Evolutionary conservation across 1,140 invertebrate species (phyloP).

Genomic region (Epicauta chinensis): DNA sequence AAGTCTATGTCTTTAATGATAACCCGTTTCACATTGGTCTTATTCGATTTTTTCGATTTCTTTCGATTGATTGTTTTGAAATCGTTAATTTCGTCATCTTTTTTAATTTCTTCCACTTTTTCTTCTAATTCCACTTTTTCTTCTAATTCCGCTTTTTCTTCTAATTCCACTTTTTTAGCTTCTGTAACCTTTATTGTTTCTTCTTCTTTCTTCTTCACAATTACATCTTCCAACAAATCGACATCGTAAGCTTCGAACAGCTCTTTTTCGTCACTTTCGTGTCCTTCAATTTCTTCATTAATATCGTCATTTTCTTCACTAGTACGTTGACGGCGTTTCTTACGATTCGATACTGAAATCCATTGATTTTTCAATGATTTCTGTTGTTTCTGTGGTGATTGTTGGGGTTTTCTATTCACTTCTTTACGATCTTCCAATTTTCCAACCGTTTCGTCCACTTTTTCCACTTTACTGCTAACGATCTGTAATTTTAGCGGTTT

Average conservation of each 20-base stretch:
- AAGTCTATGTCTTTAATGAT: slow-evolving; percentile 32
- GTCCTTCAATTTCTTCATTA: slow-evolving; percentile 8
- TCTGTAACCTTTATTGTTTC: too few relatives aligned
- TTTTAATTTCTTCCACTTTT: neutral
- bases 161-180: too few relatives aligned
- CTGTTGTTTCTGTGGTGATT: neutral
- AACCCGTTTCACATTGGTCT: slow-evolving; percentile 25
- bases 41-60: too few relatives aligned
- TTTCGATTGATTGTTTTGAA: too few relatives aligned
- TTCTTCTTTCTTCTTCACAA: neutral
- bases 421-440: neutral
- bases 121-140: neutral
- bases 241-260: slow-evolving; percentile 32
- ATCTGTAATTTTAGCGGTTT: too few relatives aligned
- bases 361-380: slow-evolving; percentile 30
- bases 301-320: slow-evolving; percentile 20
- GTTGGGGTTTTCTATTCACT: slow-evolving; percentile 5
- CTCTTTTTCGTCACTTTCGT: slow-evolving; percentile 8
- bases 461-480: neutral
- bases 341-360: slow-evolving; percentile 39
- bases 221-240: slow-evolving; percentile 27
- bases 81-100: too few relatives aligned
- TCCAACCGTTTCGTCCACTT: slow-evolving; percentile 2
- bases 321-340: slow-evolving; percentile 38
- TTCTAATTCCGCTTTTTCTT: neutral